Evolutionary conservation across 30 jellyfish, hydroid and myxozoan species (phyloP), one percentile per base, ranked within the genome.

Genomic region (Hydractinia echinata): DNA sequence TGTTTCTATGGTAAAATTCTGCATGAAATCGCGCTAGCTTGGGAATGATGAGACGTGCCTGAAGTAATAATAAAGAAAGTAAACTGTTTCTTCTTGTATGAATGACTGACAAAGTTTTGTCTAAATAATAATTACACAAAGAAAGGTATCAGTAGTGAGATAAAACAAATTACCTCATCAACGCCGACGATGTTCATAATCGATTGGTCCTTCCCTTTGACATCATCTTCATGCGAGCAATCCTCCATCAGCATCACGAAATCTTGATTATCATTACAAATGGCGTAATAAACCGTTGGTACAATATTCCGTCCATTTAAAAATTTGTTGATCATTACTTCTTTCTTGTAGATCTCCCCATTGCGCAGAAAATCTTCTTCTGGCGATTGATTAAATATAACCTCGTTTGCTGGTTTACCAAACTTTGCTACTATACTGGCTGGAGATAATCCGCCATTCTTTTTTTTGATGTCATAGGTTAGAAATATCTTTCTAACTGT

Each of bases 201-300:
- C 44, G 44, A 30, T 30, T 30, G 44, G 44, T 30, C 44, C 44
- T 30, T 30, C 4, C 51, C 74, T n/a, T 64, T 64, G 51, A 64
- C 74, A n/a, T 64, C 74, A 64, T 44, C 19, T n/a, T 64, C 2
- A 7, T 44, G 39, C 19, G 74, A 64, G 18, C 74, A 64, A 64
- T 64, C 74, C 74, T 64, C 74, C 74, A 64, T 64, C 74, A 64
- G 74, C 39, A 64, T n/a, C 0, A 64, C 18, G 74, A 64, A 64
- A 64, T 64, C 39, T 64, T 64, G 74, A 44, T 1, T 64, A n/a
- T 64, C 18, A 64, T 64, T 51, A 7, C 19, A n/a, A 44, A n/a
- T 64, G 9, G 74, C 19, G 74, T 64, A 64, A 51, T 64, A 64
- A 6, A 64, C 39, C 18, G 74, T 64, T n/a, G 74, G 74, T 64